Evolutionary conservation across 1,140 invertebrate genomes (phyloP), one percentile per base, ranked within the genome.

Genomic region (Onthophagus taurus): DNA sequence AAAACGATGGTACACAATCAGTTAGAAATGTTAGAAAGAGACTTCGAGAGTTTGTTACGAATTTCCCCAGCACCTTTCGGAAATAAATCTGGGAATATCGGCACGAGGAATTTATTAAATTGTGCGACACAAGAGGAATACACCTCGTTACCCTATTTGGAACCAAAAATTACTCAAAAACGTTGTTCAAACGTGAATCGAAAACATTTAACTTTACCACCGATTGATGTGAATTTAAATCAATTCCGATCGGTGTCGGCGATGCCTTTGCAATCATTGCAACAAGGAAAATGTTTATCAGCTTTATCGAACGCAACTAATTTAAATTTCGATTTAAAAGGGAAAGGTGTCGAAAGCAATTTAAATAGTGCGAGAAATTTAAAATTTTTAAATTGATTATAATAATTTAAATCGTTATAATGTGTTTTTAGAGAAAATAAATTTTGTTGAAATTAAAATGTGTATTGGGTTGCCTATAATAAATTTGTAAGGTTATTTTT

Each of bases 161-260:
- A n/a, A n/a, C n/a, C n/a, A n/a, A n/a, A n/a, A n/a, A n/a, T n/a
- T n/a, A n/a, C n/a, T n/a, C n/a, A n/a, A n/a, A n/a, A n/a, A n/a
- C n/a, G n/a, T n/a, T n/a, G n/a, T n/a, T n/a, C n/a, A n/a, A n/a
- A n/a, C n/a, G n/a, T n/a, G n/a, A 41, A 23, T 41, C 24, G 4
- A 17, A 41, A 12, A n/a, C n/a, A n/a, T n/a, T n/a, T 29, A 9
- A 9, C 29, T 14, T 29, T 57, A 35, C 54, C 54, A 9, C 54
- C 54, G 11, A 57, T 57, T 31, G 44, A 48, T 13, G 21, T 39
- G 20, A 20, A 24, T 11, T 37, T 44, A 20, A 48, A 23, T 47
- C 48, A 54, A 43, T 49, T 45, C 39, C 38, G 52, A 17, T 54
- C 54, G 12, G 45, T 55, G 29, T 55, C 53, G 13, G 53, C 53